Conservation (phyloP, 2,888 invertebrate genomes). For the Stramonita haemastoma region DNA sequence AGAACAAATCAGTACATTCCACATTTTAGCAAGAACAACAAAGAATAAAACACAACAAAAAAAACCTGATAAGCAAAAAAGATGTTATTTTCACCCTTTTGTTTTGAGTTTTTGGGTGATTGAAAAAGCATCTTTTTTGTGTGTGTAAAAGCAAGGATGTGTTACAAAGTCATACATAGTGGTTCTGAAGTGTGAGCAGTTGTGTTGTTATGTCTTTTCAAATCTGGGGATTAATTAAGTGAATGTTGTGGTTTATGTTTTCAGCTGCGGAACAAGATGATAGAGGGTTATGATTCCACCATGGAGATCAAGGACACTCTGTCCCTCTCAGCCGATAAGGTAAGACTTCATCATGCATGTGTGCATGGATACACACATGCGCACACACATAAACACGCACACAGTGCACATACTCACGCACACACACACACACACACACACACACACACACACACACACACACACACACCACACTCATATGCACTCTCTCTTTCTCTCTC, state of each 20-base stretch:
- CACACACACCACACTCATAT: not conserved
- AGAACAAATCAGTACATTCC: too few relatives aligned
- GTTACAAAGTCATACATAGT: too few relatives aligned
- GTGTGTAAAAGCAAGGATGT: too few relatives aligned
- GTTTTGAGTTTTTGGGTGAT: too few relatives aligned
- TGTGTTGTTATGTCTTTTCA: too few relatives aligned
- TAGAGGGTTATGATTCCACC: slow-evolving; percentile 65
- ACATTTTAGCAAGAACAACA: too few relatives aligned
- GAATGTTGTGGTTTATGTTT: slow-evolving; percentile 38
- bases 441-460: not conserved
- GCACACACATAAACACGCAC: not conserved
- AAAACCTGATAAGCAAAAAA: too few relatives aligned
- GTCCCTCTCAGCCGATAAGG: slow-evolving; percentile 67
- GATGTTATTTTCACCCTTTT: too few relatives aligned
- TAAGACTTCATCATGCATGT: slow-evolving; percentile 49
- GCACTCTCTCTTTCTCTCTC: not conserved
- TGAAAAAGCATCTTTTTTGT: too few relatives aligned
- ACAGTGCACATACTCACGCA: not conserved
- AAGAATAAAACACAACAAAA: too few relatives aligned
- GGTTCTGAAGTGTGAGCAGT: too few relatives aligned
- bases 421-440: slow-evolving; percentile 8
- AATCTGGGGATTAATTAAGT: not conserved
- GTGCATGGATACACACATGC: not conserved
- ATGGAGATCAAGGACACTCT: slow-evolving; percentile 56
- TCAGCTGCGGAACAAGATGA: slow-evolving; percentile 75